These are phyloP conservation scores for Epistrophe eligans DNA, from an alignment of 2,888 invertebrate species.

Conservation along the genomic window DNA sequence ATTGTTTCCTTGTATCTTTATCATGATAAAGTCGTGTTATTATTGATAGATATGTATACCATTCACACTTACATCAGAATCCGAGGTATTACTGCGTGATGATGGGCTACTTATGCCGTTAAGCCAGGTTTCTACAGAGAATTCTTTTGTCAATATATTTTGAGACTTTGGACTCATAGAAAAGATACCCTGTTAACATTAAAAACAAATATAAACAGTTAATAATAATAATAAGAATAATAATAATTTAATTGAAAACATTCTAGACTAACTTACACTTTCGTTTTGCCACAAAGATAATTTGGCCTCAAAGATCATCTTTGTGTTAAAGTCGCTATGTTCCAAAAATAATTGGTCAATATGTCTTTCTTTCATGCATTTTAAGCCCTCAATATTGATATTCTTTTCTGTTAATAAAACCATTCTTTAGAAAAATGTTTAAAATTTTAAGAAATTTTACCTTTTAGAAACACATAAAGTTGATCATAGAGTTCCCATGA, in stretches of 20 bases:
- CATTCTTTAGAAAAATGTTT: neutral
- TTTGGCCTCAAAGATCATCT: neutral
- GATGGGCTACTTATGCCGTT: neutral
- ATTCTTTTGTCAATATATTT: neutral
- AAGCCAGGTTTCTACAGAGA: slow-evolving; percentile 13
- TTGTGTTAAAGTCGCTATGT: neutral
- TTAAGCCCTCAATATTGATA: slow-evolving; percentile 5
- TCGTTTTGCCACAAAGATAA: slow-evolving; percentile 5
- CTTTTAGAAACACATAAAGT: no score
- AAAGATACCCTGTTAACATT: slow-evolving; percentile 8
- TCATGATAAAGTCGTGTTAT: no score
- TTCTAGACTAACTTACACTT: no score
- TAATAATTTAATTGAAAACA: no score
- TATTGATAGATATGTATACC: no score
- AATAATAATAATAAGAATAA: no score
- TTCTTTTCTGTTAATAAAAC: neutral
- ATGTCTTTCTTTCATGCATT: slow-evolving; percentile 14
- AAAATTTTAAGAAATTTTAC: neutral
- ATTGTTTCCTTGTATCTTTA: no score
- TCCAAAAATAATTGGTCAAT: slow-evolving; percentile 12
- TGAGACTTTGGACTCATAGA: neutral
- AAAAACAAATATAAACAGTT: no score
- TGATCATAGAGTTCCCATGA: no score
- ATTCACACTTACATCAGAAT: slow-evolving; percentile 12
- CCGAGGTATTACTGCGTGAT: slow-evolving; percentile 1